phyloP scores from a whole-genome alignment of 2,113 vertebrate genomes.

The Tenrec ecaudatus region DNA sequence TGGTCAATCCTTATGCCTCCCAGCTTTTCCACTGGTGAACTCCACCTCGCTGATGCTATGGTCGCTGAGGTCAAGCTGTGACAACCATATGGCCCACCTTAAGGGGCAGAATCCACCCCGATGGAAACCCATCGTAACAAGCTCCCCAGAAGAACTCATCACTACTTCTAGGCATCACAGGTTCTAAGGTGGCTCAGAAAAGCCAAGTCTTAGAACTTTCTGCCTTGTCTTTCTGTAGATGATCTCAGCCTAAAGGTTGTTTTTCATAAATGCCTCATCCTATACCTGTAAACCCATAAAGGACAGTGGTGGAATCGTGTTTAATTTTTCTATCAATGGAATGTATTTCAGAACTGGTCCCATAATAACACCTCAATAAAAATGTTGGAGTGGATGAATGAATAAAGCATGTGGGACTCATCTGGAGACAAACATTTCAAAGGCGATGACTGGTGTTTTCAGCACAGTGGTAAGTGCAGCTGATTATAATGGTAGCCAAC shows the following conservation, averaged over 20 bases:
- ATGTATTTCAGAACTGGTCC: neutral
- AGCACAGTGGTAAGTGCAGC: neutral
- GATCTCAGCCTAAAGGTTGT: neutral
- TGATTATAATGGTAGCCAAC: neutral
- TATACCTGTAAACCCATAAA: neutral
- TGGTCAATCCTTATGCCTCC: neutral
- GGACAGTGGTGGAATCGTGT: neutral
- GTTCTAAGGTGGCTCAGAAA: neutral
- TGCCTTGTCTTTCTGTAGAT: neutral
- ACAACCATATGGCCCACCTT: accelerated
- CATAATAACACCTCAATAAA: neutral
- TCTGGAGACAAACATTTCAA: constrained; percentile 34
- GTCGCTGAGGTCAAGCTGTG: neutral
- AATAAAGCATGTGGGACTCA: neutral
- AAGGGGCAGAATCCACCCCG: neutral
- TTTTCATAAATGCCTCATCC: neutral
- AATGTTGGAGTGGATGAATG: constrained; percentile 20
- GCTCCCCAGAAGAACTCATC: neutral
- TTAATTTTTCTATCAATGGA: neutral
- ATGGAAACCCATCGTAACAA: neutral
- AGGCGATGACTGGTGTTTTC: constrained; percentile 3
- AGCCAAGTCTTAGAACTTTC: neutral
- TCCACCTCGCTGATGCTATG: neutral
- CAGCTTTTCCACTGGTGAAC: neutral
- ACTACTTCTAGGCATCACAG: neutral